A percentile compares a stretch with the other conserved stretches of the same genome.
phyloP scores from a whole-genome alignment of 92 coral and sea anemone genomes.

The Umimayanthus kanabou region DNA sequence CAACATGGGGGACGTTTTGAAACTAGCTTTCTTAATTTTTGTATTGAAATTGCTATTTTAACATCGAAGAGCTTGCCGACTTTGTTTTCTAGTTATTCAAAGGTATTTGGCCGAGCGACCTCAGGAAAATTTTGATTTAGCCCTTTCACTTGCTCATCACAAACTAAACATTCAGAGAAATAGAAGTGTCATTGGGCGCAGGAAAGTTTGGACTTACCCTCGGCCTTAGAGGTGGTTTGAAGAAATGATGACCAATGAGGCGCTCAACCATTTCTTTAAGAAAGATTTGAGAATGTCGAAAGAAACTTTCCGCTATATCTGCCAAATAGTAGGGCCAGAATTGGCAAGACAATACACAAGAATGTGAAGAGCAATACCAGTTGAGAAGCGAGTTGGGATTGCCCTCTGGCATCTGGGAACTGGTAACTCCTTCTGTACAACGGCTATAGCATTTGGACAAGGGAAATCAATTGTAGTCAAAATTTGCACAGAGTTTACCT shows the following conservation, averaged over 20 bases:
- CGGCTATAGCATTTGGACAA: conserved; percentile 48
- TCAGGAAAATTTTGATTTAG: conserved; percentile 11
- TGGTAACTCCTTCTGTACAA: conserved; percentile 46
- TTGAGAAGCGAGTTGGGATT: conserved; percentile 35
- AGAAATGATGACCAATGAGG: conserved; percentile 10
- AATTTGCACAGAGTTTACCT: conserved; percentile 42
- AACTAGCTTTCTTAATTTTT: background rate
- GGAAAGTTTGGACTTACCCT: conserved; percentile 18
- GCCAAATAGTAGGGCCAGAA: conserved; percentile 24
- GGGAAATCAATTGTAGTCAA: conserved; percentile 45
- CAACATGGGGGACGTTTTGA: conserved; percentile 10
- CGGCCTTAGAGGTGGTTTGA: conserved; percentile 24
- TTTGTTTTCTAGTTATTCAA: background rate
- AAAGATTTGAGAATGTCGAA: background rate
- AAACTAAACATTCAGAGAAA: background rate
- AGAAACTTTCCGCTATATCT: conserved; percentile 3
- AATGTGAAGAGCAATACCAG: conserved; percentile 31
- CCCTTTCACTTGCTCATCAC: conserved; percentile 13
- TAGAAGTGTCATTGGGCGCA: background rate
- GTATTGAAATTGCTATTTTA: background rate
- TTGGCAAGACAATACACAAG: conserved; percentile 29
- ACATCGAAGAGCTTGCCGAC: conserved; percentile 19
- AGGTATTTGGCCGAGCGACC: conserved; percentile 3
- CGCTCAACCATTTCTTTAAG: conserved; percentile 9
- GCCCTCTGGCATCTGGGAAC: conserved; percentile 41